phyloP scores from a whole-genome alignment of 2,797 vertebrate genomes.

The Sebastolobus alascanus region DNA sequence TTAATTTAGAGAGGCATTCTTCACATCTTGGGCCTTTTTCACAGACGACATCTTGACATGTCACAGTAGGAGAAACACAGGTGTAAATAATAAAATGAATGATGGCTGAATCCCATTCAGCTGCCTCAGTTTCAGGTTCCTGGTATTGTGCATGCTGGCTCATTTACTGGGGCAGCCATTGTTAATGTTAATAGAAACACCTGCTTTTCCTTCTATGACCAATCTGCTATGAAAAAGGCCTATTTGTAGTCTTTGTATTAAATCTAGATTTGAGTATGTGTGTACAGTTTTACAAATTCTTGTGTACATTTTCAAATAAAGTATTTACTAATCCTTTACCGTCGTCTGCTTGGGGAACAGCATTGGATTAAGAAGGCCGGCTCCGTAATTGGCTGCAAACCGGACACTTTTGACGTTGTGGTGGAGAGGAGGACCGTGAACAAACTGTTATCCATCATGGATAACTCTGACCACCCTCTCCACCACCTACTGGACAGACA shows the following conservation, averaged over 20 bases:
- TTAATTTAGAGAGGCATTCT: background rate
- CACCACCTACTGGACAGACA: too few species aligned
- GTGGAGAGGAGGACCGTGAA: too few species aligned
- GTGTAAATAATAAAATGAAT: conserved; percentile 15
- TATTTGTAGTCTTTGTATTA: background rate
- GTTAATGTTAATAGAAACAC: background rate
- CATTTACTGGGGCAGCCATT: background rate
- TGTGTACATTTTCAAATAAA: background rate
- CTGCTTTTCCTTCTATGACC: background rate
- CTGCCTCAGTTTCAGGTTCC: too few species aligned
- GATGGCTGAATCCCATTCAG: conserved; percentile 2
- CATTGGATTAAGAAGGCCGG: too few species aligned
- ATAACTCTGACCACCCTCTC: too few species aligned
- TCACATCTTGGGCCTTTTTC: background rate
- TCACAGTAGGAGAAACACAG: background rate
- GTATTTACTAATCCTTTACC: too few species aligned
- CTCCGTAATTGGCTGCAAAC: too few species aligned
- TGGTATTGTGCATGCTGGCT: background rate
- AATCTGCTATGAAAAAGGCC: background rate
- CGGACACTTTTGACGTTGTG: too few species aligned
- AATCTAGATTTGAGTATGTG: background rate
- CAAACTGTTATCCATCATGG: too few species aligned
- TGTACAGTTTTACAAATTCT: background rate
- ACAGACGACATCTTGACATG: conserved; percentile 3
- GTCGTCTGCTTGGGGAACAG: too few species aligned